phyloP scores from a whole-genome alignment of 2,888 invertebrate species.

The Eustalomyia histrio region DNA sequence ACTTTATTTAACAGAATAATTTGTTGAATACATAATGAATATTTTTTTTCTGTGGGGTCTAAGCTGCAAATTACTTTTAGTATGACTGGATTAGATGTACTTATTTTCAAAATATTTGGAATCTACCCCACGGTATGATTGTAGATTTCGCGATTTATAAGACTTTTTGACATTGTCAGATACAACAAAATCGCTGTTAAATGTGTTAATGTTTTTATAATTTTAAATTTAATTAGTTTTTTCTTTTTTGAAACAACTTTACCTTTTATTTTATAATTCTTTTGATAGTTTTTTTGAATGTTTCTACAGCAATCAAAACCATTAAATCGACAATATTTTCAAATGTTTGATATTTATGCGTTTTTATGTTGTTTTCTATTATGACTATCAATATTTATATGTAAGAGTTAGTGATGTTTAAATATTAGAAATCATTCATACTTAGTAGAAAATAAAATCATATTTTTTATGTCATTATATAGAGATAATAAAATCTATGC shows the following conservation, averaged over 20 bases:
- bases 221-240: slow-evolving; percentile 37
- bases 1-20: no score
- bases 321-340: slow-evolving; percentile 69
- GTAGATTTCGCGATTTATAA: slow-evolving; percentile 64
- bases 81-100: no score
- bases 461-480: no score
- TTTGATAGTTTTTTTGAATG: slow-evolving; percentile 70
- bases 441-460: neutral
- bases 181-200: slow-evolving; percentile 58
- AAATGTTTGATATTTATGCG: slow-evolving; percentile 44
- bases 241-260: slow-evolving; percentile 28
- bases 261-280: slow-evolving; percentile 34
- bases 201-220: slow-evolving; percentile 51
- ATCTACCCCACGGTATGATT: neutral
- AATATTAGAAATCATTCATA: slow-evolving; percentile 17
- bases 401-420: slow-evolving; percentile 2
- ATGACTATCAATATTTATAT: slow-evolving; percentile 21
- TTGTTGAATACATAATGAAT: no score
- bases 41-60: no score
- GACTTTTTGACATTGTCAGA: slow-evolving; percentile 59
- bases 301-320: slow-evolving; percentile 71
- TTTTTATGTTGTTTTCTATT: slow-evolving; percentile 18
- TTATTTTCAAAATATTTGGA: no score
- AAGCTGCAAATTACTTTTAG: no score
- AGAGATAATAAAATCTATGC: no score